Evolutionary conservation across 2,888 invertebrate genomes (phyloP), one percentile per base, ranked within the genome.

Genomic region (Disparrhopalites patrizii): DNA sequence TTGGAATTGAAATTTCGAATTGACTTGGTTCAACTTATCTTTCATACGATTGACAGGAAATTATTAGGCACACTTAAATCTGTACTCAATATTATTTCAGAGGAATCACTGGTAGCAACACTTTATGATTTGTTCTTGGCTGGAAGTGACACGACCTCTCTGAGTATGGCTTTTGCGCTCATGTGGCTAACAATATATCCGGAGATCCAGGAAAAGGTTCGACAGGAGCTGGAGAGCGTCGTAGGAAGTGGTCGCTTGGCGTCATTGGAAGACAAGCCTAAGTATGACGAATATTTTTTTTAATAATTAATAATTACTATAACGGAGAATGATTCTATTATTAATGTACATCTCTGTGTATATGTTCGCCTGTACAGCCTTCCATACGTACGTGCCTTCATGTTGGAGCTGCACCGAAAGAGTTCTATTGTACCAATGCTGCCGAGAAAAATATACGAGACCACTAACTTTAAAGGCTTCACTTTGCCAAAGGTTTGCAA

Each of bases 401-500:
- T 47, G 3, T 23, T 47, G 23, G 47, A 47, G 25, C 23, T 47
- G n/a, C 47, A 47, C n/a, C 47, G 47, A 3, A 8, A 20, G 5
- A 47, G 25, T 13, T n/a, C 8, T 23, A 3, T 47, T 8, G 47
- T 47, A 3, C 47, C 47, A 23, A 8, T 47, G 10, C 8, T 23
- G 20, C 47, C 47, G 3, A 47, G 47, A 13, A 47, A n/a, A n/a
- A n/a, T n/a, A n/a, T n/a, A n/a, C n/a, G n/a, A n/a, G n/a, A n/a
- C n/a, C n/a, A n/a, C n/a, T n/a, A n/a, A n/a, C n/a, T n/a, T n/a
- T n/a, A n/a, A n/a, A n/a, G n/a, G n/a, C n/a, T n/a, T n/a, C n/a
- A n/a, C n/a, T n/a, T n/a, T n/a, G n/a, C n/a, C n/a, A n/a, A n/a
- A 47, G 23, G 47, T 47, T 13, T 47, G 25, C 47, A 47, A 47